Evolutionary conservation across 2,113 vertebrate genomes (phyloP).

Genomic region (Conger conger): DNA sequence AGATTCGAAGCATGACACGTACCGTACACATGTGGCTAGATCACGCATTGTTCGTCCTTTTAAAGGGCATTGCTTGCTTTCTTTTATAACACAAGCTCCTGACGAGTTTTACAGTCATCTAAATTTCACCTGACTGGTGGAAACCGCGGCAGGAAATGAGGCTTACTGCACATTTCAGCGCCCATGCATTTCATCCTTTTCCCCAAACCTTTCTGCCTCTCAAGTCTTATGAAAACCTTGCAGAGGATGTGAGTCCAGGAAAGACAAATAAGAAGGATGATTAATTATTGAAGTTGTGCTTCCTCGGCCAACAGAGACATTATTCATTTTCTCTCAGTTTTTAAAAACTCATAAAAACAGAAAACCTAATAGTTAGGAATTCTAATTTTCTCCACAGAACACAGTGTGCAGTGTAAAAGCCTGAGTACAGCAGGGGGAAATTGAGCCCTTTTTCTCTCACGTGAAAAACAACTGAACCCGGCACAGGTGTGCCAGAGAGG

Average conservation of each 20-base stretch:
- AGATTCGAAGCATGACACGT: slow-evolving; percentile 1
- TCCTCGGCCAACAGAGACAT: slow-evolving; percentile 56
- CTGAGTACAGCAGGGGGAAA: not conserved
- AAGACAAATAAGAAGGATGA: slow-evolving; percentile 68
- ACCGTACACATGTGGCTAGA: not conserved
- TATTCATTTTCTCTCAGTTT: slow-evolving; percentile 52
- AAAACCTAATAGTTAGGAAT: slow-evolving; percentile 59
- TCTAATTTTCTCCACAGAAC: slow-evolving; percentile 47
- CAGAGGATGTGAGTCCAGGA: slow-evolving; percentile 64
- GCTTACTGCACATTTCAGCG: slow-evolving; percentile 55
- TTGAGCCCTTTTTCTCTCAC: not conserved
- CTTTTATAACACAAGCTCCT: not conserved
- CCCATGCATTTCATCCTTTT: slow-evolving; percentile 54
- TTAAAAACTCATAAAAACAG: slow-evolving; percentile 63
- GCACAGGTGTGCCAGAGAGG: not conserved
- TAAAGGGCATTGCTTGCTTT: slow-evolving; percentile 17
- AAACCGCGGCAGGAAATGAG: slow-evolving; percentile 50
- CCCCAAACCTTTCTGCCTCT: not conserved
- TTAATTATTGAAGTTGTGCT: slow-evolving; percentile 61
- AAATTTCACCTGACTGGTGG: slow-evolving; percentile 21
- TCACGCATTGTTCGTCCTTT: not conserved
- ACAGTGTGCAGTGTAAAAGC: not conserved
- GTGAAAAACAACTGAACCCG: slow-evolving; percentile 1
- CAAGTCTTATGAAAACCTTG: slow-evolving; percentile 58
- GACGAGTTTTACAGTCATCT: slow-evolving; percentile 20